phyloP scores from a whole-genome alignment of 2,113 vertebrate genomes.

The Zosterops japonicus region DNA sequence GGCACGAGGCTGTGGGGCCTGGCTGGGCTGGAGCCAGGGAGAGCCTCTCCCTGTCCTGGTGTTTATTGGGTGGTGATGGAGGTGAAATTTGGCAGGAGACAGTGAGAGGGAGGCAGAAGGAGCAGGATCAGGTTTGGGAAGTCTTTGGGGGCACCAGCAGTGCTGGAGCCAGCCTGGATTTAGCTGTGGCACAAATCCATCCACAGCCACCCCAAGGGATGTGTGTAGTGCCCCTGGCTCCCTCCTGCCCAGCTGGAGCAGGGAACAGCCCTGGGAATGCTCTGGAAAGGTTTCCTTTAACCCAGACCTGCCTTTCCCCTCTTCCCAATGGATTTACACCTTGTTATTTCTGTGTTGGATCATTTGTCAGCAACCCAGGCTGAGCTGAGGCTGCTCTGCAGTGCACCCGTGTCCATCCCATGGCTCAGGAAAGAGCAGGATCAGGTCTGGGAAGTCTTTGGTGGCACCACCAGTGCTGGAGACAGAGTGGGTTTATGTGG shows the following conservation, averaged over 20 bases:
- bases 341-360: too few relatives aligned
- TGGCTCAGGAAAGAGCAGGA: too few relatives aligned
- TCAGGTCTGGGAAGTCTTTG: too few relatives aligned
- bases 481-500: too few relatives aligned
- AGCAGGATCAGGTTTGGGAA: neutral
- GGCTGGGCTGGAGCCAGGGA: neutral
- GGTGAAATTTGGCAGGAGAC: neutral
- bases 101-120: neutral
- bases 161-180: neutral
- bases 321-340: neutral
- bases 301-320: neutral
- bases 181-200: fast-evolving
- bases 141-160: neutral
- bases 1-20: neutral
- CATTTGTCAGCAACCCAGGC: too few relatives aligned
- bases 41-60: fast-evolving
- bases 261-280: neutral
- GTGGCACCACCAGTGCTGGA: too few relatives aligned
- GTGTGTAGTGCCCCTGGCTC: fast-evolving
- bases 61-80: fast-evolving
- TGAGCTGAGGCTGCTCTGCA: too few relatives aligned
- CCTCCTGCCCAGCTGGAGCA: fast-evolving
- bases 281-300: neutral
- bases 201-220: neutral
- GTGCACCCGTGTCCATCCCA: too few relatives aligned